Percentiles rank a stretch among this genome's conserved stretches.
Conservation (phyloP, 2,797 vertebrate species). For the Ispidina lecontei region DNA sequence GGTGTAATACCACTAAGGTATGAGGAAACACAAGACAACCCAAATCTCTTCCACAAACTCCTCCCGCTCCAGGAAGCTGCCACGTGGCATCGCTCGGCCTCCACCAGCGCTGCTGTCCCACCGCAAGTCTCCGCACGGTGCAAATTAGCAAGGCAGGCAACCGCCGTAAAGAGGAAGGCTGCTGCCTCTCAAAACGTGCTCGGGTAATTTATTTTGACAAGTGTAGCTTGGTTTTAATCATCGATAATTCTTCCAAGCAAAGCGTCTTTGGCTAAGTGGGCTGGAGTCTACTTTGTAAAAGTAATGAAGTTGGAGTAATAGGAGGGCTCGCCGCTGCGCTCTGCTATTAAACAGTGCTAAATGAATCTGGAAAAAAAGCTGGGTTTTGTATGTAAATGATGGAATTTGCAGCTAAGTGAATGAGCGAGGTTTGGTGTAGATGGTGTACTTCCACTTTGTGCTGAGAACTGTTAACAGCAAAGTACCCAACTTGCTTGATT, state of each 20-base stretch:
- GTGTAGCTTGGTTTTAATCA: slow-evolving; percentile 42
- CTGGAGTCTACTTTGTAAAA: background rate
- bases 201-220: slow-evolving; percentile 20
- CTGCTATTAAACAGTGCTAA: background rate
- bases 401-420: slow-evolving; percentile 31
- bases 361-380: background rate
- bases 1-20: accelerated
- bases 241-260: background rate
- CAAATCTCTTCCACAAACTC: background rate
- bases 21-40: background rate
- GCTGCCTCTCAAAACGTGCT: background rate
- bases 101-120: accelerated
- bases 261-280: background rate
- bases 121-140: accelerated
- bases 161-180: background rate
- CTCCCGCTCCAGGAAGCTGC: accelerated
- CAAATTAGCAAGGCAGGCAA: background rate
- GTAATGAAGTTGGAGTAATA: background rate
- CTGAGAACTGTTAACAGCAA: background rate
- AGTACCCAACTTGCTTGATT: accelerated
- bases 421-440: background rate
- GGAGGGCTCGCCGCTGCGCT: background rate
- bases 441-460: background rate
- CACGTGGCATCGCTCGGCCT: accelerated
- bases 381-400: background rate